Evolutionary conservation across 1,140 invertebrate species (phyloP).

Genomic region (Sitobion miscanthi): DNA sequence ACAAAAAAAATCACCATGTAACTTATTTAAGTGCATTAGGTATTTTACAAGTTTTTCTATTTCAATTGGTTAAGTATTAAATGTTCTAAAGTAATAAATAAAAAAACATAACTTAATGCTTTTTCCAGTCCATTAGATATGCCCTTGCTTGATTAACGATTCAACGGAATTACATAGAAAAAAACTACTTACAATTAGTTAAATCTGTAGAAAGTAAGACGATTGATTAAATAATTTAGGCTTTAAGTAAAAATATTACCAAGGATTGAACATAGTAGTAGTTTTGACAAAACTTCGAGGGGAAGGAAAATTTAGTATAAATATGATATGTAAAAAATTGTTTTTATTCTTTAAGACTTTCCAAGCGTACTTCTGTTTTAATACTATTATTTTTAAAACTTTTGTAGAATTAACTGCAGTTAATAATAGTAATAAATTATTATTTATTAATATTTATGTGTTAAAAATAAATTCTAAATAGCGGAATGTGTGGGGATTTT

Average conservation of each 20-base stretch:
- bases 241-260: neutral
- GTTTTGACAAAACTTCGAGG: neutral
- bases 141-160: neutral
- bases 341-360: neutral
- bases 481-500: too few species aligned
- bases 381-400: neutral
- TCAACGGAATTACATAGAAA: neutral
- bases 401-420: neutral
- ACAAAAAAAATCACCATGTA: neutral
- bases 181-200: neutral
- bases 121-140: neutral
- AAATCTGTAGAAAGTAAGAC: neutral
- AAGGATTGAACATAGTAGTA: neutral
- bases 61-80: neutral
- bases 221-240: neutral
- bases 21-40: neutral
- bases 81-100: neutral
- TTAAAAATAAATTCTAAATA: neutral
- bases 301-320: neutral
- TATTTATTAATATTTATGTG: neutral
- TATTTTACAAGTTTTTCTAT: conserved; percentile 4
- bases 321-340: neutral
- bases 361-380: neutral
- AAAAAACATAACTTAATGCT: conserved; percentile 3
- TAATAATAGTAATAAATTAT: neutral